A percentile compares a stretch with the other conserved stretches of the same genome.
Conservation (phyloP, 2,113 vertebrate genomes). For the Furnarius figulus region DNA sequence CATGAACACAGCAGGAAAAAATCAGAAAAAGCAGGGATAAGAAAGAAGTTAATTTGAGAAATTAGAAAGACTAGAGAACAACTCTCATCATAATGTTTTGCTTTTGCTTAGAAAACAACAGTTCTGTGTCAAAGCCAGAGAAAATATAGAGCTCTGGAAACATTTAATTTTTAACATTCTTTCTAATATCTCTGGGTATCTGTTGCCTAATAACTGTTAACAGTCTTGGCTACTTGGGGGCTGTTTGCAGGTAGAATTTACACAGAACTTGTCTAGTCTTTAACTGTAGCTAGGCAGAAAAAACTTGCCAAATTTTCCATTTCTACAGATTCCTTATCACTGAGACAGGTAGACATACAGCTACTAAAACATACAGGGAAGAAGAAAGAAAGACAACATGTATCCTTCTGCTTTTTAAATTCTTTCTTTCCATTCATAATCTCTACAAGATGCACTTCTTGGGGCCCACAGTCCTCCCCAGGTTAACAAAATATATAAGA, state of each 20-base stretch:
- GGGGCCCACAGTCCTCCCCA: background rate
- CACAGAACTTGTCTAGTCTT: background rate
- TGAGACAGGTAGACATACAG: accelerated
- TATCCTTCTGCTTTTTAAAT: background rate
- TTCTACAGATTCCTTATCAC: background rate
- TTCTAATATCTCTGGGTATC: background rate
- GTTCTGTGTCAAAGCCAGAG: background rate
- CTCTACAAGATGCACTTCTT: background rate
- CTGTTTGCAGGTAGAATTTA: background rate
- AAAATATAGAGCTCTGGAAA: background rate
- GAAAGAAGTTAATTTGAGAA: background rate
- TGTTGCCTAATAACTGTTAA: background rate
- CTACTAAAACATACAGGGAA: background rate
- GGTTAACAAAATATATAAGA: background rate
- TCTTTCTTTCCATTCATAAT: background rate
- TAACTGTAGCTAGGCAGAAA: background rate
- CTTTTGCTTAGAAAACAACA: background rate
- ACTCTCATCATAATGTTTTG: background rate
- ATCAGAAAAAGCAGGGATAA: background rate
- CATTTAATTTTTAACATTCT: background rate
- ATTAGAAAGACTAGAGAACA: background rate
- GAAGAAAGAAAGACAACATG: background rate
- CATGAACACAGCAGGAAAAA: background rate
- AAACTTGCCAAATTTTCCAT: background rate
- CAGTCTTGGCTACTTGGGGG: background rate